Evolutionary conservation across 1,140 invertebrate species (phyloP).

Genomic region (Drosophila nasuta): DNA sequence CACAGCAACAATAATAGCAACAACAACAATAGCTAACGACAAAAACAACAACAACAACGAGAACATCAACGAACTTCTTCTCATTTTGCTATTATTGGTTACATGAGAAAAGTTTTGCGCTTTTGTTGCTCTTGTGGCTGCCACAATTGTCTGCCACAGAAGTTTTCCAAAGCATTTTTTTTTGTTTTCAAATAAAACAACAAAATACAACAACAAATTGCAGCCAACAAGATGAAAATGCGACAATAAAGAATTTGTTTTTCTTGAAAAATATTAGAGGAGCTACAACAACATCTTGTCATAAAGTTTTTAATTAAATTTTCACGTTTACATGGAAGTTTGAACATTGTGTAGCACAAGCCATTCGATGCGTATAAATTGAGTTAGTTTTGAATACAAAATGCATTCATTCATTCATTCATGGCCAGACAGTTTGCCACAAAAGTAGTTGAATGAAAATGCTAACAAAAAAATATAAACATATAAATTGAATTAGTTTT

Average conservation of each 20-base stretch:
- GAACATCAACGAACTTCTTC: conserved; percentile 37
- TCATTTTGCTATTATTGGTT: conserved; percentile 78
- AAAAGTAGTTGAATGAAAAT: conserved; percentile 3
- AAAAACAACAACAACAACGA: conserved; percentile 29
- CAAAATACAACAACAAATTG: conserved; percentile 8
- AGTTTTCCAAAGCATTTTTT: conserved; percentile 70
- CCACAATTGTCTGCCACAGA: conserved; percentile 80
- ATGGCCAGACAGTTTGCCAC: background rate
- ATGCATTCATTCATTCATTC: background rate
- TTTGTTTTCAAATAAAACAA: conserved; percentile 40
- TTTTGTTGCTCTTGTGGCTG: conserved; percentile 38
- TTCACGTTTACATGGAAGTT: conserved; percentile 70
- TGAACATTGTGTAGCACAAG: conserved; percentile 16
- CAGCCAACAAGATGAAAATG: conserved; percentile 15
- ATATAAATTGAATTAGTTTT: background rate
- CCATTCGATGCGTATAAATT: conserved; percentile 36
- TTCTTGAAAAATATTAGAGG: conserved; percentile 29
- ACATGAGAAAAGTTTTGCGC: conserved; percentile 70
- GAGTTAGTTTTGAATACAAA: conserved; percentile 29
- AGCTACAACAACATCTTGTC: conserved; percentile 67
- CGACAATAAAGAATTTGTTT: conserved; percentile 35
- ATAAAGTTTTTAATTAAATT: conserved; percentile 84
- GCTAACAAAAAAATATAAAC: background rate
- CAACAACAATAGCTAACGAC: conserved; percentile 11
- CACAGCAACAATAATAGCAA: conserved; percentile 12